phyloP scores from a whole-genome alignment of 2,113 vertebrate species.

The Elanus axillaris region DNA sequence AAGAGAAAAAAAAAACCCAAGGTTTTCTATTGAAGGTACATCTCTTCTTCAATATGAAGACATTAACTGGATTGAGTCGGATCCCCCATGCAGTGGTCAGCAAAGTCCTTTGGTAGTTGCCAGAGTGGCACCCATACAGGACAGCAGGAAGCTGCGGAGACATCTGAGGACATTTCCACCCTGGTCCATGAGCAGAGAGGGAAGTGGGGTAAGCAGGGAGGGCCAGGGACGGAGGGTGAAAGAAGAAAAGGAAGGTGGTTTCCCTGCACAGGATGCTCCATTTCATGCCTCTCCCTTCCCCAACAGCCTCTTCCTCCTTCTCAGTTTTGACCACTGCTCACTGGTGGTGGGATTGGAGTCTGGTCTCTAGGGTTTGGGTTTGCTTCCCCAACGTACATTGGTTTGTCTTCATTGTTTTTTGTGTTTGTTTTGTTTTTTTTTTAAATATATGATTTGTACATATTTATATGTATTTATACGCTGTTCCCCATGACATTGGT shows the following conservation, averaged over 20 bases:
- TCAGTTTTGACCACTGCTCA: constrained; percentile 49
- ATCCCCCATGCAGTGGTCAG: constrained; percentile 82
- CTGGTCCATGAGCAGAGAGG: constrained; percentile 55
- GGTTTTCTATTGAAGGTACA: constrained; percentile 84
- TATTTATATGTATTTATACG: constrained; percentile 63
- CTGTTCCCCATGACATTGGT: constrained; percentile 57
- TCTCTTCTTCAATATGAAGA: constrained; percentile 90
- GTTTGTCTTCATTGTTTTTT: constrained; percentile 55
- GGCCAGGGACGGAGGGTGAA: background rate
- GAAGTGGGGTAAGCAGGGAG: background rate
- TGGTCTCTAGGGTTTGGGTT: constrained; percentile 38
- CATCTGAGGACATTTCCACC: constrained; percentile 60
- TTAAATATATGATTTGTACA: constrained; percentile 65
- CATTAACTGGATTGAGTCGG: constrained; percentile 81
- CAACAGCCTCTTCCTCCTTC: constrained; percentile 62
- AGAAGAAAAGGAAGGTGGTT: constrained; percentile 63
- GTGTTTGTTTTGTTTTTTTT: background rate
- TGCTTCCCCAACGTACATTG: constrained; percentile 27
- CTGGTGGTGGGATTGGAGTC: constrained; percentile 39
- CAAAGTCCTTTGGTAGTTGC: constrained; percentile 78
- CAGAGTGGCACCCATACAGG: constrained; percentile 56
- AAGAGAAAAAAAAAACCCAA: constrained; percentile 68
- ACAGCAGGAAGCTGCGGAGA: constrained; percentile 57
- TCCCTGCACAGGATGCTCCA: background rate
- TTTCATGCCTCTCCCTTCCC: constrained; percentile 42